Evolutionary conservation across 2,797 vertebrate genomes (phyloP), one percentile per base, ranked within the genome.

Genomic region (Aeoliscus strigatus): DNA sequence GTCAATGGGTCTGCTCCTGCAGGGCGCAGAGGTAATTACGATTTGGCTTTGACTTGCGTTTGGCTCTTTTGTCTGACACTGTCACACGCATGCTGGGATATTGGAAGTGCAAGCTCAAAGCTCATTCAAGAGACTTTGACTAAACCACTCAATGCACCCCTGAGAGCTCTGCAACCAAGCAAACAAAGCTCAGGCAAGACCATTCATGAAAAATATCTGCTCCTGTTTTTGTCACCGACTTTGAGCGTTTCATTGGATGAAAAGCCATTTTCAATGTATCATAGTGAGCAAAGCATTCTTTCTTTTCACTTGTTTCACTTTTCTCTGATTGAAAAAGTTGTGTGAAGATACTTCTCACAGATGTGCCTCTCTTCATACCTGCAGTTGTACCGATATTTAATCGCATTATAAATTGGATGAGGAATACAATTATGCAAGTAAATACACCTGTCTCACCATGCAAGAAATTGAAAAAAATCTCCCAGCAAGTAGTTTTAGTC

Each of bases 401-500:
- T 85, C 74, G 66, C 70, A 86, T 86, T 85, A 83, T 76, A 78
- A 87, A 84, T 80, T 85, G 81, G 66, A 79, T 56, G 76, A 80
- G 73, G 64, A 86, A 84, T 83, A 85, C 84, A 86, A 87, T 87
- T 86, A 86, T 76, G 74, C 75, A 80, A 81, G 85, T 87, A 87
- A 90, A 88, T 86, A 89, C 73, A 87, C 80, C 84, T 85, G 85
- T 87, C 71, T 72, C 73, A 81, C 80, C 81, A 85, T 77, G 84
- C 87, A 88, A 78, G 81, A 87, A 86, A 87, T 88, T 81, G 79
- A 82, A 70, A 83, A 85, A 44, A 87, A 83, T 83, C 81, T 75
- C 72, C 52, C 53, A 41, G 81, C 61, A 80, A 81, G 70, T 76
- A 55, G 77, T 63, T 84, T 81, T 66, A 60, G 65, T 84, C 64